phyloP scores from a whole-genome alignment of 2,113 vertebrate genomes.

The Pseudorhombus dupliciocellatus region DNA sequence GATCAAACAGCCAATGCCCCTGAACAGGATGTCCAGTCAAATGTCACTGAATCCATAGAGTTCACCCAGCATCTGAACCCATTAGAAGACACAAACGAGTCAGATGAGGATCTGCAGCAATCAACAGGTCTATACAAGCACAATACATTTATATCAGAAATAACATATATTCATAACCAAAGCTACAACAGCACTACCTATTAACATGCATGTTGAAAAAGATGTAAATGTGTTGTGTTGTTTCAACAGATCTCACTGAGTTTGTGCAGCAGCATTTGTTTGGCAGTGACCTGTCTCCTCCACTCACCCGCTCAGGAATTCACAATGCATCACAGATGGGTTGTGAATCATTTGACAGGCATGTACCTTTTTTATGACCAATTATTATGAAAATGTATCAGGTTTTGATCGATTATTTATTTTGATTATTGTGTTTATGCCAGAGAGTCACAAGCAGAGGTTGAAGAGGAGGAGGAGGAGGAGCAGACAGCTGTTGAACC shows the following conservation, averaged over 20 bases:
- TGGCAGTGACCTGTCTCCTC: constrained; percentile 62
- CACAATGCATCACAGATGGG: constrained; percentile 50
- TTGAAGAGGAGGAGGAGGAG: constrained; percentile 49
- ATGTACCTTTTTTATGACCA: neutral
- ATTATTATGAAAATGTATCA: neutral
- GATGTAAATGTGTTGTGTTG: neutral
- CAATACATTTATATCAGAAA: neutral
- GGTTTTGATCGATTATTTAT: neutral
- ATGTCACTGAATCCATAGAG: constrained; percentile 14
- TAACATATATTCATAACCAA: neutral
- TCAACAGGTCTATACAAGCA: constrained; percentile 56
- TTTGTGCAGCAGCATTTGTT: constrained; percentile 81
- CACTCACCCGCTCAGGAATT: constrained; percentile 69
- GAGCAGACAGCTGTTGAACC: constrained; percentile 26
- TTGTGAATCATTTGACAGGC: constrained; percentile 67
- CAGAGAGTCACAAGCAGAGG: constrained; percentile 61
- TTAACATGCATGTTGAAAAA: neutral
- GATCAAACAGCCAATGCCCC: constrained; percentile 2
- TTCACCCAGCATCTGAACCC: constrained; percentile 11
- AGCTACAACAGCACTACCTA: neutral
- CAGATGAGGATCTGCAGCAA: constrained; percentile 56
- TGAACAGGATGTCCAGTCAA: constrained; percentile 12
- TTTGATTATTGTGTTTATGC: constrained; percentile 12
- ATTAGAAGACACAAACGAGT: constrained; percentile 15
- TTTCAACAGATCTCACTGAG: constrained; percentile 74